A percentile compares a stretch with the other conserved stretches of the same genome.
Conservation (phyloP, 2,113 vertebrate species). For the Sterna hirundo region DNA sequence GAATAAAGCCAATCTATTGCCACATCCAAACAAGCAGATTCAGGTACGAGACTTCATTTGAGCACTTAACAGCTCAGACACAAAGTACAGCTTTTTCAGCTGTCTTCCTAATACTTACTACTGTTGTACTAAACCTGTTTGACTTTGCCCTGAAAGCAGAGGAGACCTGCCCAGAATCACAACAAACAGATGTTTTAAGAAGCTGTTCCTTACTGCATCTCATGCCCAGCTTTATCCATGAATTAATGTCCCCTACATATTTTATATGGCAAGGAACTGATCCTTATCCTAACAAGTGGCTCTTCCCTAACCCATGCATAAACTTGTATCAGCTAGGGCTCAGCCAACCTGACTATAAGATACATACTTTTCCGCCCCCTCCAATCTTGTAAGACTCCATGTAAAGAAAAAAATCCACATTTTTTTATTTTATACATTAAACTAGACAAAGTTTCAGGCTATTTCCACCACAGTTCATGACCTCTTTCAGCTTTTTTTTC, state of each 20-base stretch:
- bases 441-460: background rate
- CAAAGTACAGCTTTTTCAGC: background rate
- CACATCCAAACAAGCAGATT: background rate
- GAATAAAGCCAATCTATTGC: background rate
- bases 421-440: background rate
- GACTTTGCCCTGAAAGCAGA: background rate
- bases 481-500: background rate
- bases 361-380: rapidly evolving
- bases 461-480: background rate
- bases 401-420: background rate
- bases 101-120: background rate
- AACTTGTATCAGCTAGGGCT: background rate
- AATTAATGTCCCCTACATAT: background rate
- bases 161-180: background rate
- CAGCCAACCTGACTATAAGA: background rate
- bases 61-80: background rate
- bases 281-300: background rate
- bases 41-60: background rate
- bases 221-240: background rate
- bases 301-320: background rate
- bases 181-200: background rate
- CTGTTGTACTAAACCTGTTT: background rate
- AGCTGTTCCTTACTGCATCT: background rate
- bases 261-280: background rate
- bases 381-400: background rate